These are phyloP conservation scores for Cydia strobilella DNA, from an alignment of 1,140 invertebrate genomes.

Conservation along the genomic window DNA sequence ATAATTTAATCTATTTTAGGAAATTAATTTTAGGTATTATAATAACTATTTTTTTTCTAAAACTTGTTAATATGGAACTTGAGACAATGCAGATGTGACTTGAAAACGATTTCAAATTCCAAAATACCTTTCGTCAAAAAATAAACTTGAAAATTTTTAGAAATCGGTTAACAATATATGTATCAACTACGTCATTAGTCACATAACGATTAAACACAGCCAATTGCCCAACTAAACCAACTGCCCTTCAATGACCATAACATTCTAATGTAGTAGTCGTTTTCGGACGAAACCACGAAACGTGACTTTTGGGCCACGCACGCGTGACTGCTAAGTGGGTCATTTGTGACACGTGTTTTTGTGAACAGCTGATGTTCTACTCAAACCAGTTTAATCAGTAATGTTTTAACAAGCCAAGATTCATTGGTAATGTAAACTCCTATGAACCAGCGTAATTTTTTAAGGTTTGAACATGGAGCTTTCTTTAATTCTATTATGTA, in stretches of 20 bases:
- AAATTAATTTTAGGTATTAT: too few species aligned
- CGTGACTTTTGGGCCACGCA: not conserved
- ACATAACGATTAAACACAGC: not conserved
- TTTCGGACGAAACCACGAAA: not conserved
- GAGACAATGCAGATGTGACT: too few species aligned
- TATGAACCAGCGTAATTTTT: too few species aligned
- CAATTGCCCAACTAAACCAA: not conserved
- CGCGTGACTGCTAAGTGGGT: not conserved
- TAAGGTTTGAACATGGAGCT: too few species aligned
- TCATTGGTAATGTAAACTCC: too few species aligned
- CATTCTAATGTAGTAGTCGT: not conserved
- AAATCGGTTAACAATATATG: not conserved
- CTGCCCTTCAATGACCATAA: not conserved
- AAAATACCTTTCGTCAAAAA: too few species aligned
- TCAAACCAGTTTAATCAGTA: not conserved
- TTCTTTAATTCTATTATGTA: too few species aligned
- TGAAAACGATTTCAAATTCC: too few species aligned
- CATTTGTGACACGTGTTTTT: not conserved
- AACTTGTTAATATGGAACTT: too few species aligned
- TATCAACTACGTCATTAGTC: not conserved
- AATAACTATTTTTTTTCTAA: too few species aligned
- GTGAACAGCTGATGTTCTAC: not conserved
- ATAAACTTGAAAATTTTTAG: not conserved
- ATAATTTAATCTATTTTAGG: too few species aligned
- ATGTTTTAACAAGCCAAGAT: too few species aligned